Evolutionary conservation across 2,888 invertebrate species (phyloP).

Genomic region (Pteria penguin): DNA sequence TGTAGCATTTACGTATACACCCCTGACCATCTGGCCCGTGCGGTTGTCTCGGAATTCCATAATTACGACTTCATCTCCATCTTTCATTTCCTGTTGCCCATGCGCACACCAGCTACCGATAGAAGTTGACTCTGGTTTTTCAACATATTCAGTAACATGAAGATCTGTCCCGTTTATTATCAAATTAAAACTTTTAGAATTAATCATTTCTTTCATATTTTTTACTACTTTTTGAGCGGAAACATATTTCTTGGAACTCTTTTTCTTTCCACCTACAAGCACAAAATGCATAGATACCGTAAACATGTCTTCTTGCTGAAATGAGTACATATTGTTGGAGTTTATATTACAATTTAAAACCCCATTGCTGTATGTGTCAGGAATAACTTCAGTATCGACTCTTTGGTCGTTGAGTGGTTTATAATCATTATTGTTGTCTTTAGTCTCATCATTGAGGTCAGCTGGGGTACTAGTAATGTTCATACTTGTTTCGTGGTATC

Average conservation of each 20-base stretch:
- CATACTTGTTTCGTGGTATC: neutral
- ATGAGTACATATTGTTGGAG: neutral
- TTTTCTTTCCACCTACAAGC: slow-evolving; percentile 52
- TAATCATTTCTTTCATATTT: slow-evolving; percentile 56
- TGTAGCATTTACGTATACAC: slow-evolving; percentile 59
- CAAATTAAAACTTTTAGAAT: slow-evolving; percentile 54
- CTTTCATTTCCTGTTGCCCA: slow-evolving; percentile 36
- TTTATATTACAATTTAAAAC: neutral
- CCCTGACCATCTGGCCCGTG: slow-evolving; percentile 39
- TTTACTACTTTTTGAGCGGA: slow-evolving; percentile 45
- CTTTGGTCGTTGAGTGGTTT: neutral
- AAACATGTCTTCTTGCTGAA: neutral
- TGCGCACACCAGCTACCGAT: slow-evolving; percentile 53
- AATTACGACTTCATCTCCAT: slow-evolving; percentile 40
- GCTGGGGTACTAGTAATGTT: neutral
- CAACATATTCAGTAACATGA: slow-evolving; percentile 54
- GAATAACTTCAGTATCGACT: neutral
- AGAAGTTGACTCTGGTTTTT: slow-evolving; percentile 31
- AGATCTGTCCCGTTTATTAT: slow-evolving; percentile 66
- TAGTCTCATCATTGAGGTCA: neutral
- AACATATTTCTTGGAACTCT: slow-evolving; percentile 43
- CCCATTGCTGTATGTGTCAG: neutral
- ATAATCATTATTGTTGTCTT: neutral
- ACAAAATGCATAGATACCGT: slow-evolving; percentile 58
- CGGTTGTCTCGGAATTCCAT: slow-evolving; percentile 19